These are phyloP conservation scores for Oncorhynchus nerka DNA, from an alignment of 2,113 vertebrate genomes.

Conservation along the genomic window DNA sequence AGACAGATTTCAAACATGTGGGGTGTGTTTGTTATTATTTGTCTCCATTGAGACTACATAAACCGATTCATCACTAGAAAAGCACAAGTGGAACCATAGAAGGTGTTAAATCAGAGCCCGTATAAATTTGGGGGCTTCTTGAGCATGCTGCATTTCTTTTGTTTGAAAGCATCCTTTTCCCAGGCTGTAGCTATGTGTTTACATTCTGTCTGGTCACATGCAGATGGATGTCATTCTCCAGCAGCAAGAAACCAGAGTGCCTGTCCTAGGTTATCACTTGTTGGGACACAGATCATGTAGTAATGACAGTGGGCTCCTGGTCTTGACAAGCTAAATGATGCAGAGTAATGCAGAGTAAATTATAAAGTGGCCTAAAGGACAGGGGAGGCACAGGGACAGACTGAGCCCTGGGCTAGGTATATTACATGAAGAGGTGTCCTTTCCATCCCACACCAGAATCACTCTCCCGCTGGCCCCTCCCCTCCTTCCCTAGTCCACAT, in stretches of 20 bases:
- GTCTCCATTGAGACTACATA: neutral
- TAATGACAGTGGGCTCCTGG: neutral
- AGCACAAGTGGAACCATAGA: neutral
- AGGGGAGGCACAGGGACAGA: neutral
- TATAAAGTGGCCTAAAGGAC: neutral
- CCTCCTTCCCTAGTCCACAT: neutral
- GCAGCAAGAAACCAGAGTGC: neutral
- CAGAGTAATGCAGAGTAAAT: neutral
- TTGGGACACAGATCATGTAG: neutral
- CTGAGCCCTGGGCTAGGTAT: neutral
- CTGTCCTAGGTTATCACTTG: neutral
- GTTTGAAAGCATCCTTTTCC: neutral
- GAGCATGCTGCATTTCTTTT: neutral
- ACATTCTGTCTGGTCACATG: neutral
- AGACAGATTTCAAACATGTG: too few relatives aligned
- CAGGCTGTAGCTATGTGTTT: neutral
- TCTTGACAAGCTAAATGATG: neutral
- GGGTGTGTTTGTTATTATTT: too few relatives aligned
- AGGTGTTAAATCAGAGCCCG: neutral
- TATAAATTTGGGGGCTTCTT: neutral
- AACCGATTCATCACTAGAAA: neutral
- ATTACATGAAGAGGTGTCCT: neutral
- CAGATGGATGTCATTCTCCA: neutral
- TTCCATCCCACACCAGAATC: constrained; percentile 54
- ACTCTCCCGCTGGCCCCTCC: neutral